Evolutionary conservation across 2,797 vertebrate species (phyloP), one percentile per base, ranked within the genome.

Genomic region (Tachyglossus aculeatus): DNA sequence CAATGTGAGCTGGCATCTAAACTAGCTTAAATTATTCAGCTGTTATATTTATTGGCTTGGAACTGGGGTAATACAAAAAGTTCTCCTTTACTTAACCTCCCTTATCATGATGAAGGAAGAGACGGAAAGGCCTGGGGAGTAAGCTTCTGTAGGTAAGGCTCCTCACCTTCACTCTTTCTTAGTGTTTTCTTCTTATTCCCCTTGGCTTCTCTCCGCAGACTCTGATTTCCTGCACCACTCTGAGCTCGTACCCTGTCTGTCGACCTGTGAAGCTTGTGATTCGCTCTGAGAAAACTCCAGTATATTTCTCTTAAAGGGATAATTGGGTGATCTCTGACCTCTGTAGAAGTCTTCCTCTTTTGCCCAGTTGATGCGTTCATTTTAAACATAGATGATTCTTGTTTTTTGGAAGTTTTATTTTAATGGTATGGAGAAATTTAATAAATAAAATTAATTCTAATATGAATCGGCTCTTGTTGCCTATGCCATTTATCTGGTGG

Each of bases 331-430:
- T 75, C 83, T 92, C 90, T 93, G 90, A 93, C 91, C 93, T 94
- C 94, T 93, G 90, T 92, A 92, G 91, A 94, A 94, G 92, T 94
- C 93, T 95, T 94, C 93, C 81, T 61, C 88, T 93, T 65, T 92
- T 74, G 84, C 89, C 86, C 88, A 80, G 89, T 80, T 81, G 84
- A 79, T 7, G 0, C 61, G 9, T 71, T 61, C 64, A 18, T 0
- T 37, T 65, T 50, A 65, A 86, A 90, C 54, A 55, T 36, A 90
- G 85, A 80, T 63, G 51, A 48, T 31, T 60, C 27, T 67, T 47
- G 21, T 63, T 36, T 86, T 80, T 87, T 40, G 77, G 88, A 85
- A 85, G 58, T 74, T 93, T 90, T 84, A 88, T 88, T 93, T 94
- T 90, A 74, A 75, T 15, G 75, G 67, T 84, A 87, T 86, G 85